phyloP scores from a whole-genome alignment of 2,888 invertebrate genomes.

The Helobdella robusta region DNA sequence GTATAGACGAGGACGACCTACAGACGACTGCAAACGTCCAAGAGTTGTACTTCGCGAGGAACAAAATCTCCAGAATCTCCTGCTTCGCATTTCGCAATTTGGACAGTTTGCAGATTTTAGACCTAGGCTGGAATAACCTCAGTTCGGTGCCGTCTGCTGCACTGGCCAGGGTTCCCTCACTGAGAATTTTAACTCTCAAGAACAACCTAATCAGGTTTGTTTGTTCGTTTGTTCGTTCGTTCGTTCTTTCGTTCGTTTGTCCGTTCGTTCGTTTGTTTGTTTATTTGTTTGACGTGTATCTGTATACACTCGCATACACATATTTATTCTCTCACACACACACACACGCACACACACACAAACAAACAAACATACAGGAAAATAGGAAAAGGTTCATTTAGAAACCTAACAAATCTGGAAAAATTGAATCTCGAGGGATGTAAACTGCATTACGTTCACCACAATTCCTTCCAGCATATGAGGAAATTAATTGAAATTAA shows the following conservation, averaged over 20 bases:
- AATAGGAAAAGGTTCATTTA: slow-evolving; percentile 27
- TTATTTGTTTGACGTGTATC: no score
- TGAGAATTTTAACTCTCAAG: slow-evolving; percentile 30
- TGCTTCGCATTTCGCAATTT: slow-evolving; percentile 31
- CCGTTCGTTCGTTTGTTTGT: not conserved
- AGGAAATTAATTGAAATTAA: slow-evolving; percentile 32
- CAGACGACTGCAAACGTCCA: slow-evolving; percentile 30
- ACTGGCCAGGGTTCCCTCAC: slow-evolving; percentile 27
- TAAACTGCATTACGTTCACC: slow-evolving; percentile 27
- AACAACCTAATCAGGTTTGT: slow-evolving; percentile 29
- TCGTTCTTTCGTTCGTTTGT: not conserved
- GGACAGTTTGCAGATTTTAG: slow-evolving; percentile 31
- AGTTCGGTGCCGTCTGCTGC: slow-evolving; percentile 22
- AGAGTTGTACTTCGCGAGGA: slow-evolving; percentile 31
- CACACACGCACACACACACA: slow-evolving; percentile 4
- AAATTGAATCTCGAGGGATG: slow-evolving; percentile 34
- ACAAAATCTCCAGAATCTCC: slow-evolving; percentile 28
- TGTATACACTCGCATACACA: slow-evolving; percentile 1
- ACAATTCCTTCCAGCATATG: slow-evolving; percentile 29
- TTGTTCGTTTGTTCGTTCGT: not conserved
- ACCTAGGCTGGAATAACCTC: slow-evolving; percentile 31
- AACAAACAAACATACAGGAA: not conserved
- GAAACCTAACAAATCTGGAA: slow-evolving; percentile 29
- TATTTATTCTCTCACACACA: not conserved
- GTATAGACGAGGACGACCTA: slow-evolving; percentile 29